These are phyloP conservation scores for Chorisops tibialis DNA, from an alignment of 2,888 invertebrate genomes.

Conservation along the genomic window DNA sequence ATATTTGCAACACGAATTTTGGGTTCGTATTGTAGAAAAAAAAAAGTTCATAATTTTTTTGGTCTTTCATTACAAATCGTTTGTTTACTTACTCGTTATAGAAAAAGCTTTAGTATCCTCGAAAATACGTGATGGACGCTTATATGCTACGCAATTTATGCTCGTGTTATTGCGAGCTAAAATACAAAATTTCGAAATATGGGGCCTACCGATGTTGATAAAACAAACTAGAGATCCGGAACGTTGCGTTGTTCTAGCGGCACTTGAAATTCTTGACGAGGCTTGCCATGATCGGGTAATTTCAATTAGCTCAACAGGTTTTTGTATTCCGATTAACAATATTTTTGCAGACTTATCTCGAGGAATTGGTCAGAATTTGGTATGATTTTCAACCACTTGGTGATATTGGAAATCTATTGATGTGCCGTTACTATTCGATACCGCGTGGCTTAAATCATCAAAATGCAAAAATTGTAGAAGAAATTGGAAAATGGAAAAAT, in stretches of 20 bases:
- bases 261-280: conserved; percentile 82
- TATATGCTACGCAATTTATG: conserved; percentile 91
- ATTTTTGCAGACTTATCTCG: conserved; percentile 62
- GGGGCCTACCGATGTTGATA: conserved; percentile 83
- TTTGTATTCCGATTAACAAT: conserved; percentile 6
- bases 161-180: conserved; percentile 76
- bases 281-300: conserved; percentile 83
- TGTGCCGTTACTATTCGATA: conserved; percentile 72
- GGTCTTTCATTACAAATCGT: too few species aligned
- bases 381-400: conserved; percentile 68
- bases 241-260: conserved; percentile 73
- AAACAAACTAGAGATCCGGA: conserved; percentile 82
- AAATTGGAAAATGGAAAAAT: conserved; percentile 75
- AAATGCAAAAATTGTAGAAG: conserved; percentile 64
- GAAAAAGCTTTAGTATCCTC: conserved; percentile 52
- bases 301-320: background rate
- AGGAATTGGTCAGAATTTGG: conserved; percentile 70
- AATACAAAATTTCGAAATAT: conserved; percentile 70
- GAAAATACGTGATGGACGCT: conserved; percentile 57
- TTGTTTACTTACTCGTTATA: conserved; percentile 31
- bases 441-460: conserved; percentile 66
- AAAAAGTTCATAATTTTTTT: background rate
- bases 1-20: conserved; percentile 67
- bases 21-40: conserved; percentile 34
- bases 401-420: conserved; percentile 73